Evolutionary conservation across 2,113 vertebrate genomes (phyloP).

Genomic region (Mus pahari): DNA sequence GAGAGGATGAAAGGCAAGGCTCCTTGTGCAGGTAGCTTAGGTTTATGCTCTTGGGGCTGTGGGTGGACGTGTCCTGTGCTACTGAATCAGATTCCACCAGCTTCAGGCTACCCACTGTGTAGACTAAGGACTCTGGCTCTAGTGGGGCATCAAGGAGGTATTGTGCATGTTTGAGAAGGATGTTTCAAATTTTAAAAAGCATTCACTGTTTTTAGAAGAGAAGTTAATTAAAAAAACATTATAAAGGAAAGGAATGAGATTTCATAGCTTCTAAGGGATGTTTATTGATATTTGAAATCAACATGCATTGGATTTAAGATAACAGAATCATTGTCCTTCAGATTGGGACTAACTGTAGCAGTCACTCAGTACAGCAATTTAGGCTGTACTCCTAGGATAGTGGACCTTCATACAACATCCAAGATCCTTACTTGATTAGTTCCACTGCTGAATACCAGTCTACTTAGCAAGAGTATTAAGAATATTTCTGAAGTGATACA

Average conservation of each 20-base stretch:
- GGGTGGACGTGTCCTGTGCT: neutral
- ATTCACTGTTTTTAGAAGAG: constrained; percentile 7
- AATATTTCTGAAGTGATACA: neutral
- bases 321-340: neutral
- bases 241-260: neutral
- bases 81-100: constrained; percentile 47
- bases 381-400: neutral
- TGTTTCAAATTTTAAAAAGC: constrained; percentile 1
- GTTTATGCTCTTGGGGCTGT: constrained; percentile 21
- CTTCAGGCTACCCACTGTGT: neutral
- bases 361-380: neutral
- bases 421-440: neutral
- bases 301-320: neutral
- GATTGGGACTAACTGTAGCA: neutral
- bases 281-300: neutral
- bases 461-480: neutral
- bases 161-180: neutral
- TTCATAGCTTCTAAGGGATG: neutral
- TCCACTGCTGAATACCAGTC: neutral
- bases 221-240: neutral
- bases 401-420: neutral
- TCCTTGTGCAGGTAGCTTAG: neutral
- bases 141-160: neutral
- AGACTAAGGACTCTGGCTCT: neutral
- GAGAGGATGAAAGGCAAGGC: neutral